Conservation (phyloP, 2,888 invertebrate genomes). For the Tridacna crocea region DNA sequence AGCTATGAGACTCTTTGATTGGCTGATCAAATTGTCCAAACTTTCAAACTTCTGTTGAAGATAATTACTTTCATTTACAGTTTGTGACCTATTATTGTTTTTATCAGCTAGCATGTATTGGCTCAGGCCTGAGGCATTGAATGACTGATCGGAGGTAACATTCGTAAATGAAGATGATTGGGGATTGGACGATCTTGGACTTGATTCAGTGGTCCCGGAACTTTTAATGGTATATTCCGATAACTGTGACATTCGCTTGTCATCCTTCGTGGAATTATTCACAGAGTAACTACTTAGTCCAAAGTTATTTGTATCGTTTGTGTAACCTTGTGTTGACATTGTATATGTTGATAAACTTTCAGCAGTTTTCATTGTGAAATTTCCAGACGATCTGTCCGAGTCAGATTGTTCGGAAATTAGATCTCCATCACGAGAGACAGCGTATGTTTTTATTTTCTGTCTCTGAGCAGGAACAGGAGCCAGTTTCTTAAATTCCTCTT, state of each 20-base stretch:
- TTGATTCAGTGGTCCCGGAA: slow-evolving; percentile 53
- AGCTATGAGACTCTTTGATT: slow-evolving; percentile 67
- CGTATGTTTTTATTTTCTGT: slow-evolving; percentile 53
- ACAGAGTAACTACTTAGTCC: slow-evolving; percentile 38
- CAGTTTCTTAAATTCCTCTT: slow-evolving; percentile 50
- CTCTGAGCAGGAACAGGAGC: slow-evolving; percentile 24
- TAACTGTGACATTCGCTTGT: slow-evolving; percentile 27
- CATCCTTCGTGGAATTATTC: slow-evolving; percentile 15
- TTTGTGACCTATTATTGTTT: neutral
- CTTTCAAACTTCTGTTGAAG: slow-evolving; percentile 67
- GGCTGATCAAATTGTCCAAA: slow-evolving; percentile 66
- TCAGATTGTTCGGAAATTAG: slow-evolving; percentile 57
- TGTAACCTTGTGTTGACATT: slow-evolving; percentile 15
- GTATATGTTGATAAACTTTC: slow-evolving; percentile 29
- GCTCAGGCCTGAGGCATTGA: slow-evolving; percentile 55
- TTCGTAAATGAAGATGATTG: slow-evolving; percentile 62
- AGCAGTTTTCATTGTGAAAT: neutral
- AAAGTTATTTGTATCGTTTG: neutral
- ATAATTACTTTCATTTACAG: slow-evolving; percentile 44
- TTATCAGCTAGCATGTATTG: slow-evolving; percentile 53
- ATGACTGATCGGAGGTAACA: slow-evolving; percentile 54
- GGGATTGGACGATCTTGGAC: slow-evolving; percentile 44
- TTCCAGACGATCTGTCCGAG: slow-evolving; percentile 49
- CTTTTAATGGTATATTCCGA: slow-evolving; percentile 47
- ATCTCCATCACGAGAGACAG: slow-evolving; percentile 55